Evolutionary conservation across 92 coral and sea anemone genomes (phyloP).

Genomic region (Epizoanthus scotinus): DNA sequence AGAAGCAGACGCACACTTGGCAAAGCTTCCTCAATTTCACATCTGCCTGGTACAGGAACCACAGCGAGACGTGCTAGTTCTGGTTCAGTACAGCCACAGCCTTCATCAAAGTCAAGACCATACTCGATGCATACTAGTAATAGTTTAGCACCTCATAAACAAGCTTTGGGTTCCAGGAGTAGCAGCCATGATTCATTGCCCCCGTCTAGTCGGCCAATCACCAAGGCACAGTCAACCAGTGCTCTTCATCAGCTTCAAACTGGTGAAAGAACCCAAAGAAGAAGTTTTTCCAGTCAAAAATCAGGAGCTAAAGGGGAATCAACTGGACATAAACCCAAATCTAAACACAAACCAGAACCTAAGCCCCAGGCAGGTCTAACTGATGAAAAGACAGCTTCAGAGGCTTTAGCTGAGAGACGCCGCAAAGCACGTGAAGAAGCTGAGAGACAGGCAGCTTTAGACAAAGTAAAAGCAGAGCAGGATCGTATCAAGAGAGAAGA

Average conservation of each 20-base stretch:
- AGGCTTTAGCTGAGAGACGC: conserved; percentile 94
- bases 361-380: conserved; percentile 91
- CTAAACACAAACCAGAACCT: conserved; percentile 65
- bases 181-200: conserved; percentile 66
- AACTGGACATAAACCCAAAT: conserved; percentile 48
- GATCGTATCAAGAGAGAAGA: conserved; percentile 84
- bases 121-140: conserved; percentile 48
- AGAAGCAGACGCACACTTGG: conserved; percentile 51
- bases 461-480: conserved; percentile 84
- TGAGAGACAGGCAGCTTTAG: conserved; percentile 91
- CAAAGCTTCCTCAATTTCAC: conserved; percentile 58
- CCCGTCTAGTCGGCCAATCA: conserved; percentile 57
- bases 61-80: conserved; percentile 62
- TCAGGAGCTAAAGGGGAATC: conserved; percentile 14
- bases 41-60: conserved; percentile 38
- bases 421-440: conserved; percentile 96
- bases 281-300: conserved; percentile 35
- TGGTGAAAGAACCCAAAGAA: neutral
- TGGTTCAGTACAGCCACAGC: conserved; percentile 53
- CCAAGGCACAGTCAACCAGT: conserved; percentile 94
- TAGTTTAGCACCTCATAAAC: conserved; percentile 40
- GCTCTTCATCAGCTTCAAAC: conserved; percentile 76
- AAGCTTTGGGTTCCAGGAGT: conserved; percentile 51
- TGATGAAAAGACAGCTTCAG: conserved; percentile 87
- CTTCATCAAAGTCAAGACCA: conserved; percentile 65